Base-by-base conservation (phyloP, 2,888 invertebrate species). In the Encarsia formosa region DNA sequence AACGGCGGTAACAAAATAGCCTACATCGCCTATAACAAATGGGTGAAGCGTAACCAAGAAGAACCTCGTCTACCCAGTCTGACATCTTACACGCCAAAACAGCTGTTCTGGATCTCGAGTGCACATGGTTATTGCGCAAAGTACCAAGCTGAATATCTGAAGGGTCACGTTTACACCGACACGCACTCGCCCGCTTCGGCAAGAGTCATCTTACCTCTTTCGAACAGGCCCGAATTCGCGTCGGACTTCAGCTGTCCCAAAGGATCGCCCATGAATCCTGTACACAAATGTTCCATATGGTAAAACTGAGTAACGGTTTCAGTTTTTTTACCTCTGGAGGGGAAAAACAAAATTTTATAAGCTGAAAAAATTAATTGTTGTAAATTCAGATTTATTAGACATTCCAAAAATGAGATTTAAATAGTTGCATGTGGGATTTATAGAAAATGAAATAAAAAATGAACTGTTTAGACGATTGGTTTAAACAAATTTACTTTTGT, bases 1-100 rank as follows among this genome's bases (percentile, higher is more conserved):
- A 95, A 94, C 69, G 94, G 93, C 2, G 95, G 94, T 1, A 83
- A 94, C 58, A 94, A 93, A 70, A 88, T 91, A 70, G 89, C 94
- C 0, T 95, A 93, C 73, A 78, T 83, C 56, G 92, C 91, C 0
- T 92, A 92, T 73, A 79, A 83, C 40, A 80, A 81, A 9, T 91
- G 89, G 89, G 81, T 79, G 0, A 75, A 79, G 24, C 77, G 83
- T 5, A 81, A 88, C 66, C 82, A 83, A 0, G 74, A 75, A 0
- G 89, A 90, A 64, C 73, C 77, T 0, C 76, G 79, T 31, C 76
- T 91, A 38, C 89, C 90, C 0, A 89, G 88, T 1, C 75, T 90
- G 3, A 77, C 82, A 51, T n/a, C n/a, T n/a, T 87, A 81, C 65
- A 78, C 81, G 0, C 84, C 86, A 0, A 79, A 79, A 70, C 87